Evolutionary conservation across 2,888 invertebrate genomes (phyloP), one percentile per base, ranked within the genome.

Genomic region (Meiosimyza platycephala): DNA sequence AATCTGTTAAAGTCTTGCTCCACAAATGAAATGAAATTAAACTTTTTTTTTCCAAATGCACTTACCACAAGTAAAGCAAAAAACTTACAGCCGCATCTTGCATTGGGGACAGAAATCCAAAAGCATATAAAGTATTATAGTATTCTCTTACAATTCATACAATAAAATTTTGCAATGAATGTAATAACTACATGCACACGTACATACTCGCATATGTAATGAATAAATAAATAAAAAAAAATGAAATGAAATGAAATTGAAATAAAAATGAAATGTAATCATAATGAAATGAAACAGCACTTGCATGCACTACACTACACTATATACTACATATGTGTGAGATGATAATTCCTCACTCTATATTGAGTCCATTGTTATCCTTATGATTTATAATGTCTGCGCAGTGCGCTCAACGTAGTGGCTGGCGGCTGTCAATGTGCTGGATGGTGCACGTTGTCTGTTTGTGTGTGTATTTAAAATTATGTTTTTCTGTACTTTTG

Each of bases 281-380:
- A 28, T 16, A 48, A 47, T 52, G 47, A 22, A 60, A 70, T 40
- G 55, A 55, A 57, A 57, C 67, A 67, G 57, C 40, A 22, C 55
- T 55, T 40, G 40, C 40, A 6, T 40, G 40, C 6, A 40, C 7
- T 40, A 40, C 40, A 40, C 40, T 40, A 40, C 40, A 40, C 40
- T 40, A 40, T 1, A 40, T 5, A 40, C 40, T 40, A 7, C 9
- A 9, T 9, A 40, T 9, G 28, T 9, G 40, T 40, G 40, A 40
- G 40, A 40, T 40, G 40, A 40, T 40, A 40, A 40, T 40, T 40
- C 40, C 40, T 40, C 40, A 40, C 83, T 80, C 83, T 80, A 78
- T 82, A 81, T 83, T 81, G 80, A 80, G 79, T 83, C 84, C 81
- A 80, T 84, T 84, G 83, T 84, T 84, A 80, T 84, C 81, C 81